Conservation (phyloP, 2,113 vertebrate species). For the Alectura lathami region DNA sequence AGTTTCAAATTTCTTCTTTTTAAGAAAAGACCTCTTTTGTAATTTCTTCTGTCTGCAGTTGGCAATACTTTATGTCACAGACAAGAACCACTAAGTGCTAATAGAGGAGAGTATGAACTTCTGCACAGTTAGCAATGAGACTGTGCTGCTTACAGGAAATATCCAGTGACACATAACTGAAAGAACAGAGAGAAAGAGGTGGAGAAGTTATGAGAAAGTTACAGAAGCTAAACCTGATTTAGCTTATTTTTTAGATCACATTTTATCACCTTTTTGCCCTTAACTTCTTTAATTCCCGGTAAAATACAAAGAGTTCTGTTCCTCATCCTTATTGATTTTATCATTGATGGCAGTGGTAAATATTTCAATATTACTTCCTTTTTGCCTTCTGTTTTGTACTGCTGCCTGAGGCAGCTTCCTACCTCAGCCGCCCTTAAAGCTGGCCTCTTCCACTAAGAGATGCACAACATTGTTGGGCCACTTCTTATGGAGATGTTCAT, state of each 20-base stretch:
- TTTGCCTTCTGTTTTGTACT: background rate
- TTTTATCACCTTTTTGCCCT: background rate
- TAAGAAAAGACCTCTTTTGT: background rate
- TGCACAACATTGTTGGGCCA: background rate
- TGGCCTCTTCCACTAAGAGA: background rate
- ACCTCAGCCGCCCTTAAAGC: background rate
- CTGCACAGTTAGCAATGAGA: background rate
- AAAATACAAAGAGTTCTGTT: background rate
- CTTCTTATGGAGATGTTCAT: background rate
- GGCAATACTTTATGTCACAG: background rate
- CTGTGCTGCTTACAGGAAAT: background rate
- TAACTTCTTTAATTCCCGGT: background rate
- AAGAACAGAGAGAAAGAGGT: background rate
- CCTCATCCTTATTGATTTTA: fast-evolving
- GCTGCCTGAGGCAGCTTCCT: background rate
- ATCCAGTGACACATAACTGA: background rate
- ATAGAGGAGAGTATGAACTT: background rate
- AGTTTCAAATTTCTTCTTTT: background rate
- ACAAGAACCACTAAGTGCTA: background rate
- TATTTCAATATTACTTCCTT: background rate
- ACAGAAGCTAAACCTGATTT: background rate
- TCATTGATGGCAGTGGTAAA: background rate
- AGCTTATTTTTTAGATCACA: background rate
- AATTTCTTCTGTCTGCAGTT: background rate
- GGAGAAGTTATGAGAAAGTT: background rate